These are phyloP conservation scores for Lepeophtheirus salmonis DNA, from an alignment of 1,140 invertebrate genomes.

Conservation along the genomic window DNA sequence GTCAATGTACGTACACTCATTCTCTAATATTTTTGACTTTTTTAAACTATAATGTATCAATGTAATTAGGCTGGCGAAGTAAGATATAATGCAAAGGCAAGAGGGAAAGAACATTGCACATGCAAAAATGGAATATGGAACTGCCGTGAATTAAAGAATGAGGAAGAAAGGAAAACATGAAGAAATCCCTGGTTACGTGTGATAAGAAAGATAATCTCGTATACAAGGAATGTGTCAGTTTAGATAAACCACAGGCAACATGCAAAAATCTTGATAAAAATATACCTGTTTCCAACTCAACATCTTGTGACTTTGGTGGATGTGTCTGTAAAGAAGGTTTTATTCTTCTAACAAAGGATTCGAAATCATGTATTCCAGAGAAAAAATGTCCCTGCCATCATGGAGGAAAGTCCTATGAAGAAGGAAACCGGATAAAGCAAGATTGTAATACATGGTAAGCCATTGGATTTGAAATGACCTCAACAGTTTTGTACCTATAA, in stretches of 20 bases:
- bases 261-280: slow-evolving; percentile 46
- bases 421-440: slow-evolving; percentile 49
- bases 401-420: slow-evolving; percentile 54
- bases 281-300: slow-evolving; percentile 23
- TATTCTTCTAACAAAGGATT: slow-evolving; percentile 46
- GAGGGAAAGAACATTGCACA: slow-evolving; percentile 29
- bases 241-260: neutral
- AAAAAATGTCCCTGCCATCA: slow-evolving; percentile 66
- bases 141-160: slow-evolving; percentile 32
- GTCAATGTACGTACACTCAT: neutral
- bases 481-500: too few relatives aligned
- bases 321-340: slow-evolving; percentile 57
- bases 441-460: slow-evolving; percentile 62
- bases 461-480: neutral
- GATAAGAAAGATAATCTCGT: neutral
- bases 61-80: neutral
- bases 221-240: neutral
- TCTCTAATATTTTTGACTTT: neutral
- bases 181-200: neutral
- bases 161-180: neutral
- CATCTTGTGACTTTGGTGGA: slow-evolving; percentile 40
- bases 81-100: neutral
- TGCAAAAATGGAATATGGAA: slow-evolving; percentile 53
- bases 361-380: slow-evolving; percentile 44
- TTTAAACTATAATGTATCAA: neutral